Base-by-base conservation (phyloP, 2,888 invertebrate genomes). In the Nymphalis polychloros region DNA sequence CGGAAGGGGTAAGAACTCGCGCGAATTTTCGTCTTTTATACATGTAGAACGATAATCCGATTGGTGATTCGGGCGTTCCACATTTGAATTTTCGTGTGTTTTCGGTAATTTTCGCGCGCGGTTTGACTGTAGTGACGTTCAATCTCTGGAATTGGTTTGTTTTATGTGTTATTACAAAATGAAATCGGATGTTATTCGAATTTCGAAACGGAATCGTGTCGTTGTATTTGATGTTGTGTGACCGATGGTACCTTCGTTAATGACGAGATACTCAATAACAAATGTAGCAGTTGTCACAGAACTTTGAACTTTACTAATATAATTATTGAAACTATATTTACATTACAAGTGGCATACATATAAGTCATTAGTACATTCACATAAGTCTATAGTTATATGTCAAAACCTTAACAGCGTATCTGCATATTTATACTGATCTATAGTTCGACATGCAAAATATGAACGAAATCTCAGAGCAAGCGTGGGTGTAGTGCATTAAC, bases 1-100 rank as follows among this genome's bases (percentile, higher is more conserved):
- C 74, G 75, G 81, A 88, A 88, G 90, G 90, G 90, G 88, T 90
- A 90, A 90, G 91, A 89, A 87, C 85, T 78, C 80, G 81, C 79
- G 85, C 81, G 84, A 88, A 89, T 90, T 91, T 90, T 90, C 90
- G 91, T 92, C 91, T 92, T 92, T 92, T 92, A 90, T 90, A 90
- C 87, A 86, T 89, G 89, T 90, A 89, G 87, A 85, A 85, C 85
- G 89, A 90, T 92, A 92, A 92, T 92, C 91, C 87, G 91, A 92
- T 92, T 91, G 89, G 89, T 84, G 85, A 88, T 89, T 87, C 87
- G 83, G 83, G 84, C 86, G 86, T 83, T 90, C 89, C 85, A 91
- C 89, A 90, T 91, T 90, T 86, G 89, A 87, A 85, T 86, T 85
- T 85, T 86, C 88, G 87, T 88, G 83, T 88, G 85, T 85, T 88